These are phyloP conservation scores for Heteractis magnifica DNA, from an alignment of 92 coral and sea anemone species.

Conservation along the genomic window DNA sequence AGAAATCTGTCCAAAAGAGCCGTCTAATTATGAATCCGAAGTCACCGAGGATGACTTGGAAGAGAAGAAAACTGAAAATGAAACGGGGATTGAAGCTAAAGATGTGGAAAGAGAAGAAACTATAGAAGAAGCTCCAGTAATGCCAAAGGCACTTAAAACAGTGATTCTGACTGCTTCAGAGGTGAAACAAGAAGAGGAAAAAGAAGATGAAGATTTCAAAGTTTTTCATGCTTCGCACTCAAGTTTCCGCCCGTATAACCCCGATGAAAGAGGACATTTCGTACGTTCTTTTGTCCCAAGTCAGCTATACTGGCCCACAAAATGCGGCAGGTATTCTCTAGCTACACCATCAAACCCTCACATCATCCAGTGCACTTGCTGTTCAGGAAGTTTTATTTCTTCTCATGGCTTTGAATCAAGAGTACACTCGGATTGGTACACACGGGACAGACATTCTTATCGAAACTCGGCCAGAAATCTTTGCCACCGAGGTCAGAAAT, in stretches of 20 bases:
- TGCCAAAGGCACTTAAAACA: background rate
- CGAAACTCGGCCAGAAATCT: background rate
- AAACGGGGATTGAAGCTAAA: background rate
- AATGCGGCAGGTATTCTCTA: conserved; percentile 9
- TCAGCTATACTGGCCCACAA: conserved; percentile 27
- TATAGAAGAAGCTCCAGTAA: background rate
- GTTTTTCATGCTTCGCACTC: conserved; percentile 17
- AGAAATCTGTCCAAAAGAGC: conserved; percentile 13
- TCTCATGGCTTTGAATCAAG: background rate
- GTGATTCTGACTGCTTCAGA: background rate
- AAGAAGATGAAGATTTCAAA: conserved; percentile 16
- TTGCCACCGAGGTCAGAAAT: background rate
- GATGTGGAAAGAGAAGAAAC: conserved; percentile 7
- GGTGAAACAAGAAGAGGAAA: background rate
- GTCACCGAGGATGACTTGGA: background rate
- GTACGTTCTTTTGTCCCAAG: conserved; percentile 20
- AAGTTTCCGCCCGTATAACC: conserved; percentile 17
- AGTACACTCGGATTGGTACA: background rate
- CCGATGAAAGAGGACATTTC: conserved; percentile 7
- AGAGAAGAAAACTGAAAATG: background rate
- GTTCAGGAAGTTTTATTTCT: conserved; percentile 1
- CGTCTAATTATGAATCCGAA: background rate
- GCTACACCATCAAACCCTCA: conserved; percentile 3
- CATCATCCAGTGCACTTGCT: conserved; percentile 17
- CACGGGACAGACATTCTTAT: background rate